Conservation (phyloP, 2,113 vertebrate species). For the Paedocypris sp. region DNA sequence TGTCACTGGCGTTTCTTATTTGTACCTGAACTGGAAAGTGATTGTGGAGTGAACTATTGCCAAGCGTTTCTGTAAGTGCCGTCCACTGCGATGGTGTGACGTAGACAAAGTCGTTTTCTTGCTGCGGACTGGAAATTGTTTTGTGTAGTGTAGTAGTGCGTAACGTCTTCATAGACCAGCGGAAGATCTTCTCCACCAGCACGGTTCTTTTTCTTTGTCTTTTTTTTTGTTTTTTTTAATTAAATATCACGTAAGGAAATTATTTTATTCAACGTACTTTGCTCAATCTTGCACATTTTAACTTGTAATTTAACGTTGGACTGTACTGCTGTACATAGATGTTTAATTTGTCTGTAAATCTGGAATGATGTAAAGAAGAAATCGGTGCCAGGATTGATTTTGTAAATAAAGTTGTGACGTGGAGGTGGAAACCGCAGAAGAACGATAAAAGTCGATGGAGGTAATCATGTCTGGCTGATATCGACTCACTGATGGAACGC, state of each 20-base stretch:
- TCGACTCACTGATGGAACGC: conserved; percentile 96
- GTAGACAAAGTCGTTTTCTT: too few species aligned
- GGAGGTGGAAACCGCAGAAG: conserved; percentile 33
- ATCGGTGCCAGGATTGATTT: conserved; percentile 66
- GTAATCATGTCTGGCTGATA: conserved; percentile 88
- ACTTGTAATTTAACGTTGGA: conserved; percentile 69
- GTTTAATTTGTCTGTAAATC: conserved; percentile 68
- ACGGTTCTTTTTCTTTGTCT: too few species aligned
- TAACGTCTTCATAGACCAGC: conserved; percentile 39
- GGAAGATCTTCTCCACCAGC: conserved; percentile 66
- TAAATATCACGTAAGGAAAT: conserved; percentile 67
- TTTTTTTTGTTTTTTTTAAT: too few species aligned
- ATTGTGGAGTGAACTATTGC: too few species aligned
- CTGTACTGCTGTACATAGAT: conserved; percentile 68
- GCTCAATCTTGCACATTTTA: conserved; percentile 76
- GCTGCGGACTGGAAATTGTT: too few species aligned
- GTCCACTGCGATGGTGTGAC: too few species aligned
- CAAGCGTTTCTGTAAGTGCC: too few species aligned
- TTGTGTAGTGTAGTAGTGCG: too few species aligned
- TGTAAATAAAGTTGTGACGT: conserved; percentile 67
- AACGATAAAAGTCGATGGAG: conserved; percentile 67
- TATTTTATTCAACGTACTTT: conserved; percentile 66
- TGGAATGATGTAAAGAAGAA: conserved; percentile 63
- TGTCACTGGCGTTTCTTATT: too few species aligned
- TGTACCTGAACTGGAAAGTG: too few species aligned